Conservation (phyloP, 2,113 vertebrate species). For the Corydoras sp. region DNA sequence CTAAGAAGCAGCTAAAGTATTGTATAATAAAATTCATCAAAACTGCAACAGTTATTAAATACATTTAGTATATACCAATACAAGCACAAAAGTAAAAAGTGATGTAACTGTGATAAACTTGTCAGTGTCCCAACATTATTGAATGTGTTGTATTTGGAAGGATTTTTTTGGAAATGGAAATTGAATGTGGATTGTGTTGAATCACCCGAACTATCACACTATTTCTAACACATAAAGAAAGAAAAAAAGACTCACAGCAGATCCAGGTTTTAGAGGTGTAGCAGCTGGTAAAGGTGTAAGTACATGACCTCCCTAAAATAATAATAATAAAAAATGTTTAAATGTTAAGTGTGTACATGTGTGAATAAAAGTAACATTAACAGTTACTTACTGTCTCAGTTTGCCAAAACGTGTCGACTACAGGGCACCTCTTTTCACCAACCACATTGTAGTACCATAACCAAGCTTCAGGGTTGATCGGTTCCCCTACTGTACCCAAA, state of each 20-base stretch:
- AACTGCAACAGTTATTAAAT: no score
- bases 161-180: no score
- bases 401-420: slow-evolving; percentile 98
- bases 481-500: slow-evolving; percentile 89
- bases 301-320: slow-evolving; percentile 85
- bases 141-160: no score
- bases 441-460: slow-evolving; percentile 91
- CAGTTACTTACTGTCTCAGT: slow-evolving; percentile 78
- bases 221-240: background rate
- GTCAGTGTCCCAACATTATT: no score
- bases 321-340: slow-evolving; percentile 26
- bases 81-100: no score
- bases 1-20: no score
- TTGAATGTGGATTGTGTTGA: no score
- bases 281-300: slow-evolving; percentile 88
- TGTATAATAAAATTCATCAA: no score
- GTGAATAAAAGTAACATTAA: background rate
- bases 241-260: slow-evolving; percentile 77
- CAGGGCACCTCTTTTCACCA: slow-evolving; percentile 81
- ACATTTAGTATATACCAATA: no score
- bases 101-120: no score
- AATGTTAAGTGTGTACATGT: background rate
- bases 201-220: background rate
- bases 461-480: slow-evolving; percentile 97
- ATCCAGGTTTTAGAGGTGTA: slow-evolving; percentile 89